Base-by-base conservation (phyloP, 2,113 vertebrate genomes). In the Menidia beryllina region DNA sequence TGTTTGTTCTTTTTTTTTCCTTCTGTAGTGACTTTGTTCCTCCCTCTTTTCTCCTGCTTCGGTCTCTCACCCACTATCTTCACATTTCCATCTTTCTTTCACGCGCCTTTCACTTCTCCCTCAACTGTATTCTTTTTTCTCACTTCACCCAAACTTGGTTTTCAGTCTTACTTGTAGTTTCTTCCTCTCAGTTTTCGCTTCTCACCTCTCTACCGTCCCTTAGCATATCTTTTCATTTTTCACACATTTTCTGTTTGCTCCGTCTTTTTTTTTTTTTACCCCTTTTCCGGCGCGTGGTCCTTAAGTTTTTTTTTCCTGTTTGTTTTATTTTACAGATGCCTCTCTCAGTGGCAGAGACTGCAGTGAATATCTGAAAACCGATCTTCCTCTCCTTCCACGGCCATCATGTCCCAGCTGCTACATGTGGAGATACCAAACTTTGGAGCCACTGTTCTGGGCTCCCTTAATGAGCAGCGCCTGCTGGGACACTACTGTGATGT, bases 381-480 rank as follows among this genome's bases (percentile, higher is more conserved):
- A 77, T 76, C 82, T 59, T 85, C 81, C 67, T 77, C 72, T 55
- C 66, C 71, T 56, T 68, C 84, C 20, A 90, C 75, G 48, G 79
- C 81, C 94, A 87, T 80, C 95, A 98, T 99, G 97, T 96, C 97
- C 76, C 97, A 99, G 94, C 94, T 96, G 94, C 94, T 99, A 91
- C 97, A 98, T 90, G 95, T 98, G 88, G 97, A 99, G 93, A 98
- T 99, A 88, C 97, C 97, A 64, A 99, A 98, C 94, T 99, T 98
- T 0, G 97, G 97, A 92, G 98, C 94, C 94, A 97, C 96, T 0
- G 97, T 99, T 67, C 91, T 99, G 77, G 97, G 96, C 91, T 97
- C 96, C 86, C 93, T 99, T 14, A 99, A 98, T 0, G 97, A 98
- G 93, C 97, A 99, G 90, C 91, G 97, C 7, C 94, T 99, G 72